Base-by-base conservation (phyloP, 30 jellyfish, hydroid and myxozoan genomes). In the Aurelia sp. region DNA sequence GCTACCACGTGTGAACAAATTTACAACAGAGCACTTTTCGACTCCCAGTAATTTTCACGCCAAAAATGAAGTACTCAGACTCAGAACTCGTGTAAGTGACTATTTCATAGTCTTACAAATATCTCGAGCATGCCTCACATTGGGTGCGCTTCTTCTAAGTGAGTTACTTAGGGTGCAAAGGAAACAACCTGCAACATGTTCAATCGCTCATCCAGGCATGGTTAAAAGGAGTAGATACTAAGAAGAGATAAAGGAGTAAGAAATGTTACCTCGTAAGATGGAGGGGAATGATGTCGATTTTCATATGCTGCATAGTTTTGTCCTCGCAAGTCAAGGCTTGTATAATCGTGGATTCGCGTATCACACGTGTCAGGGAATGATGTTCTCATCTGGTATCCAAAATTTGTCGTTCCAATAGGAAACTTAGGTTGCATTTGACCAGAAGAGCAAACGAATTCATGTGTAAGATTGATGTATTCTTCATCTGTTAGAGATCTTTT, bases 401-500 rank as follows among this genome's bases (percentile, higher is more conserved):
- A 78, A 41, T 65, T 63, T 23, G 55, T 78, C 13, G 79, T 31
- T 0, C 57, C 60, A 51, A 78, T 11, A 16, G 89, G 89, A 63
- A 78, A 23, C 35, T 63, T 78, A 15, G 73, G n/a, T 19, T 78
- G 89, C 31, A 74, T 19, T 31, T 62, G 89, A 11, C 60, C 73
- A 21, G 89, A n/a, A 19, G 89, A 73, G 31, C 68, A 62, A 33
- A 64, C 89, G 62, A 78, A 78, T 48, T 78, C 89, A 31, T 78
- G 89, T 5, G 89, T 78, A 17, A 78, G 66, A 12, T 27, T 78
- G 77, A 78, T 78, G 66, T 78, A 78, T 53, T 78, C 89, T 62
- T 78, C 89, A 52, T 78, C 89, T 37, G 89, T 78, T 18, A 78
- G 37, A 16, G 79, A 81, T 21, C 89, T 78, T 52, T 78, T 78